phyloP scores from a whole-genome alignment of 2,113 vertebrate species.

The Sceloporus undulatus region DNA sequence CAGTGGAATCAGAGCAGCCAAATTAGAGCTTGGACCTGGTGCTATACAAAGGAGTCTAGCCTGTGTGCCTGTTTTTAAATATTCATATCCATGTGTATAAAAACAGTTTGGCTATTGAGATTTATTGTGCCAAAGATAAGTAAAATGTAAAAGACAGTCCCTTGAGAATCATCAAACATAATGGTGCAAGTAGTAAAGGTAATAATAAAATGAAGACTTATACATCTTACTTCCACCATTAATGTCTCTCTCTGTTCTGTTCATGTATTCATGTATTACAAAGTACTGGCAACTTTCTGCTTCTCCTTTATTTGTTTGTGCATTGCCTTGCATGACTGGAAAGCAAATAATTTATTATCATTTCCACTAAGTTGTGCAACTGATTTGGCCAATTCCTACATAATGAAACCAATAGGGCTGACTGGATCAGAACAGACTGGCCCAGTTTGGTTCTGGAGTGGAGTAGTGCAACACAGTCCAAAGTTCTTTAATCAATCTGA shows the following conservation, averaged over 20 bases:
- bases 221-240: conserved; percentile 19
- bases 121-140: conserved; percentile 46
- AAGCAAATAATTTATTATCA: no score
- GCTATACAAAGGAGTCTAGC: conserved; percentile 28
- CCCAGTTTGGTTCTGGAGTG: no score
- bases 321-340: not conserved
- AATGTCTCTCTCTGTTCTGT: conserved; percentile 35
- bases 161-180: conserved; percentile 53
- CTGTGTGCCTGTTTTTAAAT: not conserved
- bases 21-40: not conserved
- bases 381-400: no score
- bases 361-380: no score
- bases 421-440: no score
- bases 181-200: conserved; percentile 40
- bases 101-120: conserved; percentile 40
- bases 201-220: conserved; percentile 50
- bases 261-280: conserved; percentile 4
- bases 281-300: no score
- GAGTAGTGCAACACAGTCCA: no score
- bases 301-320: conserved; percentile 7
- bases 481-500: no score
- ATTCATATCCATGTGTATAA: not conserved
- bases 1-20: not conserved
- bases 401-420: no score
- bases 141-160: conserved; percentile 61